A percentile compares a stretch with the other conserved stretches of the same genome.
Evolutionary conservation across 2,113 vertebrate genomes (phyloP).

Genomic region (Daboia siamensis): DNA sequence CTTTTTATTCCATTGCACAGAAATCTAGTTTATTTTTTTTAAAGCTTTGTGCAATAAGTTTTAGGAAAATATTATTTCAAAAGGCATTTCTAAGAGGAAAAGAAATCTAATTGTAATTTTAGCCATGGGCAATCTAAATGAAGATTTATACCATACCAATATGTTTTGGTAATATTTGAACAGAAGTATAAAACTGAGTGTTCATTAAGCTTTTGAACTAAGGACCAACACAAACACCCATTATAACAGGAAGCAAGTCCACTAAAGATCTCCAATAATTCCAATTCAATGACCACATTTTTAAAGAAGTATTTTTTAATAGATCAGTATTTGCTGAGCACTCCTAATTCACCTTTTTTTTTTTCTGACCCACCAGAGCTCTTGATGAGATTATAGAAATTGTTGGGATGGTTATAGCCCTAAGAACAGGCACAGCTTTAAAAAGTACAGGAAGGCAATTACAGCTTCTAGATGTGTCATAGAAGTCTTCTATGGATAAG

Average conservation of each 20-base stretch:
- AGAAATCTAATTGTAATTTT: slow-evolving; percentile 41
- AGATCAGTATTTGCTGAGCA: neutral
- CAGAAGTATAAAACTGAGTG: neutral
- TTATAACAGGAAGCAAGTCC: fast-evolving
- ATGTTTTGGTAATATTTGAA: neutral
- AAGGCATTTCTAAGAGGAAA: slow-evolving; percentile 39
- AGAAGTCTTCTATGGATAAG: neutral
- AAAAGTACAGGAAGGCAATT: neutral
- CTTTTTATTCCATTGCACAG: slow-evolving; percentile 48
- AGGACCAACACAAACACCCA: neutral
- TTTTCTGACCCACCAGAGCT: neutral
- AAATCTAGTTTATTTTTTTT: slow-evolving; percentile 25
- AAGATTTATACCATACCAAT: neutral
- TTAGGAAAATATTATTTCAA: slow-evolving; percentile 10
- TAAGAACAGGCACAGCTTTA: slow-evolving; percentile 19
- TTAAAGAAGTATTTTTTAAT: neutral
- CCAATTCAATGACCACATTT: neutral
- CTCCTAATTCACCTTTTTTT: neutral
- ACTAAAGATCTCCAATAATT: neutral
- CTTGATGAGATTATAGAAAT: neutral
- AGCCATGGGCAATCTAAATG: slow-evolving; percentile 35
- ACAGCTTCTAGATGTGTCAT: neutral
- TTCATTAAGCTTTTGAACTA: neutral
- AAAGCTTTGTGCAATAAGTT: slow-evolving; percentile 48
- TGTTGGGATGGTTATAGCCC: neutral